Base-by-base conservation (phyloP, 2,888 invertebrate genomes). In the Leptinotarsa juncta region DNA sequence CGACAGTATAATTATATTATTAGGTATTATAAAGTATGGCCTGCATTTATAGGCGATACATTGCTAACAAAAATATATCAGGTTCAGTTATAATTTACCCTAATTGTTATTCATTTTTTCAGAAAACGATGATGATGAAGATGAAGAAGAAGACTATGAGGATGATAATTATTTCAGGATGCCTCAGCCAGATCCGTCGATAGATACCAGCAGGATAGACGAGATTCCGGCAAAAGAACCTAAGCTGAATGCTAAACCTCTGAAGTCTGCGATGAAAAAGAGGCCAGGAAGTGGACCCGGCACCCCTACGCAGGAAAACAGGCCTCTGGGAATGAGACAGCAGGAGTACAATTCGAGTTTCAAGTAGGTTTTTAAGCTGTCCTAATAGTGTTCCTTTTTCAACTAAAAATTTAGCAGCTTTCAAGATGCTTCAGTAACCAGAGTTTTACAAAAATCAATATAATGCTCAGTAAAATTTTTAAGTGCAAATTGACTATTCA, bases 231-330 rank as follows among this genome's bases (percentile, higher is more conserved):
- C 97, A 75, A 96, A 96, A 65, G 79, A 79, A 71, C 79, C 79
- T 12, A 93, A 94, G 85, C 94, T 96, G 89, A 94, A 96, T 89
- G 96, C 96, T 81, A 93, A 96, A 90, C 97, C 97, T 80, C 92
- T 96, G 77, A 97, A 97, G 88, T 96, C 96, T 70, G 97, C 97
- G 80, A 90, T 97, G 81, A 97, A 97, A 90, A 97, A 96, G 88
- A 93, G 95, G 86, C 78, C 81, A 50, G 91, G 91, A 77, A 91
- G 92, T 82, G 91, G 91, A 3, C 90, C 94, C 71, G 94, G 93
- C 53, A 90, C 91, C 75, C 93, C 93, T 72, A 93, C 93, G 70
- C 93, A 93, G 85, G 94, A 94, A 84, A 90, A 90, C 83, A 90
- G 93, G 84, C 93, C 91, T 85, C 91, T 91, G 26, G 77, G 76